phyloP scores from a whole-genome alignment of 2,797 vertebrate species.

The Prionace glauca region DNA sequence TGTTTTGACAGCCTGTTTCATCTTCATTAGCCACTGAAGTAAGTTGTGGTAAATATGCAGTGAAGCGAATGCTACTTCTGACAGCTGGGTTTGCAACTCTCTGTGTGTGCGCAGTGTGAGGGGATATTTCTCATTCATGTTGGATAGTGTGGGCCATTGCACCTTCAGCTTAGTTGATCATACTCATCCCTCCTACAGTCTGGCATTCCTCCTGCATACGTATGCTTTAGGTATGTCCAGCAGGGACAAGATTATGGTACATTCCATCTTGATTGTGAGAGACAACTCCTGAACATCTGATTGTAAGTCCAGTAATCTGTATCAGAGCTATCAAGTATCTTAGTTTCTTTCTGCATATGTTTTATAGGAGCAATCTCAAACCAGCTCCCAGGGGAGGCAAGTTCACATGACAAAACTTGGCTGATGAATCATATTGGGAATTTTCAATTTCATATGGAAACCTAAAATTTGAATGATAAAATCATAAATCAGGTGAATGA shows the following conservation, averaged over 20 bases:
- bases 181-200: background rate
- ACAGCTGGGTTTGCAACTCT: background rate
- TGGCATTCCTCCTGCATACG: background rate
- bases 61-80: background rate
- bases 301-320: background rate
- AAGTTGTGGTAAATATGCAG: background rate
- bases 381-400: background rate
- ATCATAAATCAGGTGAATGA: background rate
- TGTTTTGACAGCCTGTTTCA: conserved; percentile 1
- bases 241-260: background rate
- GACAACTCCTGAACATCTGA: background rate
- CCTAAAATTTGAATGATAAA: background rate
- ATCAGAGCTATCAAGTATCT: background rate
- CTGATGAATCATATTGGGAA: background rate
- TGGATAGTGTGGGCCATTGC: background rate
- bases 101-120: background rate
- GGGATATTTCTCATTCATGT: background rate
- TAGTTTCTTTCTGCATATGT: background rate
- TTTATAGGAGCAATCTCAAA: background rate
- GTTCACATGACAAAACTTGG: background rate
- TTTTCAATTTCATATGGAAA: background rate
- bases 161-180: background rate
- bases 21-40: background rate
- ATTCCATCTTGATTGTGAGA: background rate
- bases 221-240: background rate